Conservation (phyloP, 2,113 vertebrate species). For the Sula dactylatra region DNA sequence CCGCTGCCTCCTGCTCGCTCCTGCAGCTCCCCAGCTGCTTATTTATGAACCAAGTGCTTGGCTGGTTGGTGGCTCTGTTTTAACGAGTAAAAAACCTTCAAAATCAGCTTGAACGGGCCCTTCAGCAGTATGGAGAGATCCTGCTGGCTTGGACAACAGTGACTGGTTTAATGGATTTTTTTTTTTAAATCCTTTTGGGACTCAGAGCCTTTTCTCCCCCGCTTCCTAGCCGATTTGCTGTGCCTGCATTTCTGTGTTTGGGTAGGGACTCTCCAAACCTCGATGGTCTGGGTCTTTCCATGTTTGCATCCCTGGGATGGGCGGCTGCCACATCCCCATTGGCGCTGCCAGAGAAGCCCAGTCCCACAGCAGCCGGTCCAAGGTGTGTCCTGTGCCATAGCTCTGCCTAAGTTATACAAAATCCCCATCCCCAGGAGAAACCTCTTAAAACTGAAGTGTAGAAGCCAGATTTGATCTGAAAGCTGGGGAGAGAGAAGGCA, state of each 20-base stretch:
- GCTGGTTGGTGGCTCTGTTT: background rate
- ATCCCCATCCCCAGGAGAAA: background rate
- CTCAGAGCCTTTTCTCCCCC: background rate
- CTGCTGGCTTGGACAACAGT: background rate
- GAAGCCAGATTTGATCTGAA: background rate
- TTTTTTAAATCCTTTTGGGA: background rate
- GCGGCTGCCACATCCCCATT: rapidly evolving
- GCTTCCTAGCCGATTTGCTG: background rate
- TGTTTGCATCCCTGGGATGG: background rate
- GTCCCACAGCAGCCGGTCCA: rapidly evolving
- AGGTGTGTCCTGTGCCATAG: background rate
- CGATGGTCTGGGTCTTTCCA: background rate
- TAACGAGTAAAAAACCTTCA: background rate
- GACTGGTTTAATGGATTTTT: background rate
- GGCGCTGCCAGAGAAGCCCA: rapidly evolving
- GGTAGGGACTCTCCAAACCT: background rate
- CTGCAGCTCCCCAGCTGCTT: background rate
- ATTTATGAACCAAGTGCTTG: background rate
- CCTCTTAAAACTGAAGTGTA: rapidly evolving
- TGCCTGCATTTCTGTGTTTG: background rate
- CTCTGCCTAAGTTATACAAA: background rate
- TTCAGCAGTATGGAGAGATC: background rate
- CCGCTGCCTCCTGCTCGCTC: rapidly evolving
- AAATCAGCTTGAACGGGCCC: background rate
- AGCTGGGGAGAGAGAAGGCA: background rate